A percentile compares a stretch with the other conserved stretches of the same genome.
Conservation (phyloP, 2,113 vertebrate genomes). For the Heptranchias perlo region DNA sequence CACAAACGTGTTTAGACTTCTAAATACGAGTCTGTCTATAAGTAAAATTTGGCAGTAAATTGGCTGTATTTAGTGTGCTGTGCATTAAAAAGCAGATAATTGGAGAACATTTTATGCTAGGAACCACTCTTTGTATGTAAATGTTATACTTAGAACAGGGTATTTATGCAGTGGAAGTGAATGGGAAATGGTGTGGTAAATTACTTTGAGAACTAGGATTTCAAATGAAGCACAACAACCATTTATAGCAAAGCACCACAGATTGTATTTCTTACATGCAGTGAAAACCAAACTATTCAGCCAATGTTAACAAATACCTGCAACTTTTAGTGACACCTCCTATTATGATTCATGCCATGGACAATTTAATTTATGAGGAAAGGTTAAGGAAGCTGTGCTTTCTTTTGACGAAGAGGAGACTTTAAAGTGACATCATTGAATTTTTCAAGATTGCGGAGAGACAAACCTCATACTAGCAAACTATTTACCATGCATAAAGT, state of each 20-base stretch:
- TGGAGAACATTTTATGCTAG: neutral
- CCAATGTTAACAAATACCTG: neutral
- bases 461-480: neutral
- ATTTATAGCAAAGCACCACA: neutral
- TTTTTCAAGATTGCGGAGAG: neutral
- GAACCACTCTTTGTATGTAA: conserved; percentile 16
- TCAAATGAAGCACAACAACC: neutral
- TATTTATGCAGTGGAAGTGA: neutral
- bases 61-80: neutral
- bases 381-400: neutral
- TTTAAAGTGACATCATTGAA: neutral
- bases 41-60: neutral
- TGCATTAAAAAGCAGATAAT: neutral
- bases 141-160: neutral
- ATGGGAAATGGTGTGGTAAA: conserved; percentile 26
- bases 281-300: too few relatives aligned
- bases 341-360: neutral
- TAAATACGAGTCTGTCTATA: neutral
- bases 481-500: neutral
- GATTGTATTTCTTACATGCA: neutral
- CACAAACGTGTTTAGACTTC: neutral
- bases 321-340: neutral
- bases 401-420: neutral
- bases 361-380: neutral
- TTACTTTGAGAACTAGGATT: neutral